Percentiles rank a stretch among this genome's conserved stretches.
phyloP scores from a whole-genome alignment of 2,888 invertebrate species.

The Gymnosoma rotundatum region DNA sequence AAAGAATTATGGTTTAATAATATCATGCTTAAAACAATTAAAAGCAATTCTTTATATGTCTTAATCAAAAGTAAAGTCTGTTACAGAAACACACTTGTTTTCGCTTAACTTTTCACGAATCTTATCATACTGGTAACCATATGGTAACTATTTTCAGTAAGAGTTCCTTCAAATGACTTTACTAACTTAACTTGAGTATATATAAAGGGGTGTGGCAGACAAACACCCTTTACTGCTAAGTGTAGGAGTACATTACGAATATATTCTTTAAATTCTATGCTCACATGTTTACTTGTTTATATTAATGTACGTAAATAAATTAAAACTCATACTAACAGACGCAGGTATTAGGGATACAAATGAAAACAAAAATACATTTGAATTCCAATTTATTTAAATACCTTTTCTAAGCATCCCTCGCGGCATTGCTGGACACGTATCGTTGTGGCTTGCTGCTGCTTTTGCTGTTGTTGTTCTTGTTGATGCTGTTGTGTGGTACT shows the following conservation, averaged over 20 bases:
- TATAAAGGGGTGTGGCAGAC: conserved; percentile 19
- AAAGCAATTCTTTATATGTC: too few species aligned
- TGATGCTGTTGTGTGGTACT: conserved; percentile 70
- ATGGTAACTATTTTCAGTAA: too few species aligned
- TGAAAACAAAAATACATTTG: conserved; percentile 38
- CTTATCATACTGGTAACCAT: too few species aligned
- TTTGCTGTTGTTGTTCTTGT: conserved; percentile 25
- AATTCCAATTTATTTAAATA: conserved; percentile 71
- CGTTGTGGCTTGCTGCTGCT: conserved; percentile 66
- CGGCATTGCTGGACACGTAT: conserved; percentile 77
- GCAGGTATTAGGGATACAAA: background rate
- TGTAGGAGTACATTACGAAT: conserved; percentile 16
- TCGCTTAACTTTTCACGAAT: too few species aligned
- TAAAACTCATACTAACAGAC: background rate
- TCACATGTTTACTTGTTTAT: conserved; percentile 5
- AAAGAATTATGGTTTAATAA: too few species aligned
- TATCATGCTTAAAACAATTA: too few species aligned
- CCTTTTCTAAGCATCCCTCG: conserved; percentile 78
- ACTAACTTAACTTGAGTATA: background rate
- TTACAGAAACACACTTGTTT: too few species aligned
- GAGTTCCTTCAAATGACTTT: too few species aligned
- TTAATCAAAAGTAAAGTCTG: too few species aligned
- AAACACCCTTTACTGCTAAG: background rate
- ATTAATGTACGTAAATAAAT: background rate
- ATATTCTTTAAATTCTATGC: conserved; percentile 34